Evolutionary conservation across 2,888 invertebrate genomes (phyloP), one percentile per base, ranked within the genome.

Genomic region (Caenorhabditis angaria): DNA sequence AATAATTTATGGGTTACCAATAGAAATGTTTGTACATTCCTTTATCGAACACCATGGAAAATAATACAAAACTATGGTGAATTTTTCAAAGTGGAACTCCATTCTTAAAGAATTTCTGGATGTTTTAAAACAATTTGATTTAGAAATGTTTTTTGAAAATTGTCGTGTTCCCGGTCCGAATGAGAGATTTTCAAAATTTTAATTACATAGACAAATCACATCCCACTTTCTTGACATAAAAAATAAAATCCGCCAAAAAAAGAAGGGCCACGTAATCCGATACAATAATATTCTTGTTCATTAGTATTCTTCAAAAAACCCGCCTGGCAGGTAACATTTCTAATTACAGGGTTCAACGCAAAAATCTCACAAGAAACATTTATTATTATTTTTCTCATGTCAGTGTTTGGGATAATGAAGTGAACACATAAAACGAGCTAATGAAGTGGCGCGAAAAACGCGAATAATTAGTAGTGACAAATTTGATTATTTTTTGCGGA

Each of bases 391-490:
- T 32, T 41, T 41, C 41, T 14, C 41, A 41, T n/a, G n/a, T 41
- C 41, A 18, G 41, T 41, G 22, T 51, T 22, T 51, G 8, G 51
- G 51, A 51, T 51, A 51, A 51, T 51, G 51, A 51, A 51, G 51
- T 24, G 5, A 20, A 22, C 35, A 10, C 35, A 35, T 51, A 24
- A 20, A 24, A 10, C 8, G 22, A 24, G 2, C 51, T 51, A 51
- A 51, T 51, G 51, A 51, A 51, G 24, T 24, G 25, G 14, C 8
- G 14, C 35, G 35, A 35, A 8, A 24, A 41, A 41, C 10, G 3
- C 10, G 10, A 3, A 41, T 41, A 41, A 41, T 41, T 41, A 41
- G n/a, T n/a, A n/a, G n/a, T 41, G 14, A 41, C 41, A 41, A 41
- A 41, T 41, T 14, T 41, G 41, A 41, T 41, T 41, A 41, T 41